These are phyloP conservation scores for Abscondita cerata DNA, from an alignment of 2,888 invertebrate genomes.

Conservation along the genomic window DNA sequence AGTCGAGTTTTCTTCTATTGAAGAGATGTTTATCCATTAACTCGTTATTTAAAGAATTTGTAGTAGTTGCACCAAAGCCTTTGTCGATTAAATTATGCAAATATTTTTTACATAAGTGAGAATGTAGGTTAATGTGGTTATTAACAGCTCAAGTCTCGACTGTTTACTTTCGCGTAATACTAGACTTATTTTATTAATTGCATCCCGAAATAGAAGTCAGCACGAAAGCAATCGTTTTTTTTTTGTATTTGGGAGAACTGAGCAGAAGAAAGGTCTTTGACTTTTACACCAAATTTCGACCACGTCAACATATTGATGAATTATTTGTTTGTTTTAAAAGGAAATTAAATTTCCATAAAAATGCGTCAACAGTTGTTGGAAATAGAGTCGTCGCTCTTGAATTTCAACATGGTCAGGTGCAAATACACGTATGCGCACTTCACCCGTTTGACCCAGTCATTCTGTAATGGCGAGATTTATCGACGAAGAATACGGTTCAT, in stretches of 20 bases:
- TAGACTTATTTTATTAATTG: not conserved
- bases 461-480: not conserved
- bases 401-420: not conserved
- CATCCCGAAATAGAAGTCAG: too few relatives aligned
- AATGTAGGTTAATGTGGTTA: too few relatives aligned
- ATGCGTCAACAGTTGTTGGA: not conserved
- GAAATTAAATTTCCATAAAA: constrained; percentile 7
- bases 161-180: not conserved
- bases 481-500: not conserved
- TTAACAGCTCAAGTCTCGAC: too few relatives aligned
- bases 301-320: not conserved
- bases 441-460: not conserved
- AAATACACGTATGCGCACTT: not conserved
- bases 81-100: too few relatives aligned
- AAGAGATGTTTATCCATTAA: too few relatives aligned
- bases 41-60: too few relatives aligned
- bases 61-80: too few relatives aligned
- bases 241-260: too few relatives aligned
- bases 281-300: not conserved
- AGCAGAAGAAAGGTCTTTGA: not conserved
- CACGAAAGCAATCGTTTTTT: too few relatives aligned
- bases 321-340: not conserved
- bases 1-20: too few relatives aligned
- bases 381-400: constrained; percentile 8
- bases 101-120: too few relatives aligned